phyloP scores from a whole-genome alignment of 2,888 invertebrate genomes.

The Plagiodera versicolora region DNA sequence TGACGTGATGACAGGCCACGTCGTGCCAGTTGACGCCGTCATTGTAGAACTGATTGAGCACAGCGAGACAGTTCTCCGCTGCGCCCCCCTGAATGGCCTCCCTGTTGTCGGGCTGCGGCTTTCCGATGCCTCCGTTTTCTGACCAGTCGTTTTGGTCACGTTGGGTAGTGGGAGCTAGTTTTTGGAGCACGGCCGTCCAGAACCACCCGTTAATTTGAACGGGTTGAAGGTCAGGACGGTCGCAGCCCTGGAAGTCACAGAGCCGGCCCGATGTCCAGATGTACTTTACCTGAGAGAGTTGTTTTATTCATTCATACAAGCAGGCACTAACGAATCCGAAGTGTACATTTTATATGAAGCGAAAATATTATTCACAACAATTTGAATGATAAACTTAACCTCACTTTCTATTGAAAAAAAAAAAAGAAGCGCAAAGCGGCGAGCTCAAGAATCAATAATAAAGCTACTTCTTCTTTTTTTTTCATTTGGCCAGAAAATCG shows the following conservation, averaged over 20 bases:
- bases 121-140: slow-evolving; percentile 80
- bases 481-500: too few species aligned
- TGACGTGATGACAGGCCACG: slow-evolving; percentile 87
- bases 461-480: too few species aligned
- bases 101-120: slow-evolving; percentile 85
- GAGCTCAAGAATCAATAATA: too few species aligned
- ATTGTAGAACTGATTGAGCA: slow-evolving; percentile 88
- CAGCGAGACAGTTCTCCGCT: slow-evolving; percentile 81
- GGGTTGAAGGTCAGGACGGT: slow-evolving; percentile 81
- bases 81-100: slow-evolving; percentile 78
- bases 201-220: slow-evolving; percentile 86
- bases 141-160: slow-evolving; percentile 88
- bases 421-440: too few species aligned
- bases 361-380: too few species aligned
- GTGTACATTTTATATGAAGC: too few species aligned
- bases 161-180: slow-evolving; percentile 80
- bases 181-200: slow-evolving; percentile 87
- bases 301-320: too few species aligned
- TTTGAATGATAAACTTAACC: too few species aligned
- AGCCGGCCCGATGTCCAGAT: slow-evolving; percentile 90
- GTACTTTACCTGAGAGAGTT: slow-evolving; percentile 69
- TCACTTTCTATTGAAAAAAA: too few species aligned
- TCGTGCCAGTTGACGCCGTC: slow-evolving; percentile 92
- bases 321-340: too few species aligned
- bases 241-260: slow-evolving; percentile 89